These are phyloP conservation scores for Hippoglossus stenolepis DNA, from an alignment of 2,113 vertebrate genomes.

Conservation along the genomic window DNA sequence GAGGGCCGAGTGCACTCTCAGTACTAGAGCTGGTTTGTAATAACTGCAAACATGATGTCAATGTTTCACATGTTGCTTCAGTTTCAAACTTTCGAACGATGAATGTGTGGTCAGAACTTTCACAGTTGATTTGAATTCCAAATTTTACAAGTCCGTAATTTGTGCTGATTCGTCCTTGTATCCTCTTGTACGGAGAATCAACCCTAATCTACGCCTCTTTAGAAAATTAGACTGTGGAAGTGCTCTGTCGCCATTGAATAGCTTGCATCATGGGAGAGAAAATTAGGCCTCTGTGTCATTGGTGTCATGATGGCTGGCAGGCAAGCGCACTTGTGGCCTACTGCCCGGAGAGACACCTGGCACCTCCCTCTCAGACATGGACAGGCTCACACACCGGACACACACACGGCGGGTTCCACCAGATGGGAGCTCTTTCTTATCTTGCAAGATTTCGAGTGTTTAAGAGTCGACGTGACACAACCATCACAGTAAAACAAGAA, in stretches of 20 bases:
- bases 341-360: slow-evolving; percentile 68
- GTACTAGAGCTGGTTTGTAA: no score
- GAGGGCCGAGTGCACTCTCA: no score
- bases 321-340: slow-evolving; percentile 47
- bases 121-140: not conserved
- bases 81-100: not conserved
- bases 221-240: slow-evolving; percentile 37
- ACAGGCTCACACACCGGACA: slow-evolving; percentile 26
- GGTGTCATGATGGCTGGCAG: slow-evolving; percentile 49
- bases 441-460: slow-evolving; percentile 39
- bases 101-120: not conserved
- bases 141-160: not conserved
- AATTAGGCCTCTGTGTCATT: slow-evolving; percentile 50
- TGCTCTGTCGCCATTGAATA: slow-evolving; percentile 26
- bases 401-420: slow-evolving; percentile 1
- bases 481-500: slow-evolving; percentile 33
- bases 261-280: slow-evolving; percentile 30
- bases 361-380: slow-evolving; percentile 16
- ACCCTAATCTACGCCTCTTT: slow-evolving; percentile 20
- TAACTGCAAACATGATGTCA: no score
- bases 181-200: not conserved
- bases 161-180: not conserved
- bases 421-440: slow-evolving; percentile 55
- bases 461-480: slow-evolving; percentile 31
- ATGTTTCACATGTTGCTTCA: no score